Evolutionary conservation across 2,113 vertebrate species (phyloP).

Genomic region (Plectropomus leopardus): DNA sequence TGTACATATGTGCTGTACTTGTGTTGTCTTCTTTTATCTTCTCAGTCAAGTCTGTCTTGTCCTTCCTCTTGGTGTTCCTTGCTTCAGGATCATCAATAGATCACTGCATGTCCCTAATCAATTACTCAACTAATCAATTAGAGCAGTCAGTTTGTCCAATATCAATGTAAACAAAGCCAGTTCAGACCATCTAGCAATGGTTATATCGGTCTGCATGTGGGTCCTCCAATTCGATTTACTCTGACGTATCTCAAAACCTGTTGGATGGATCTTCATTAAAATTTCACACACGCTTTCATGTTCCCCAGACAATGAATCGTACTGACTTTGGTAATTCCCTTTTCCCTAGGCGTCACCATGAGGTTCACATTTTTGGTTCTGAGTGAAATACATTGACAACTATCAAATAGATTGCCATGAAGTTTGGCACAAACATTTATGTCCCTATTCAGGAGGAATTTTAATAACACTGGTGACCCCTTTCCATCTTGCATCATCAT

Average conservation of each 20-base stretch:
- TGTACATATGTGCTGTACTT: not conserved
- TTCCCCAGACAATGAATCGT: not conserved
- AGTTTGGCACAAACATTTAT: not conserved
- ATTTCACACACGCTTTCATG: not conserved
- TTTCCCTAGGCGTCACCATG: not conserved
- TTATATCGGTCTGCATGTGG: no score
- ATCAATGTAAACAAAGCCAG: constrained; percentile 1
- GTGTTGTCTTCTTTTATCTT: not conserved
- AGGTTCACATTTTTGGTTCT: not conserved
- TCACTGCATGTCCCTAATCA: constrained; percentile 3
- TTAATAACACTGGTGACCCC: not conserved
- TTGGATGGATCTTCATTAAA: no score
- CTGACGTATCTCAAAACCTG: no score
- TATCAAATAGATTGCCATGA: no score
- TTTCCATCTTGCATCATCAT: not conserved
- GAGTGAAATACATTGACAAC: not conserved
- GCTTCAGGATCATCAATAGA: constrained; percentile 14
- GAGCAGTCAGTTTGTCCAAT: not conserved
- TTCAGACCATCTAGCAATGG: not conserved
- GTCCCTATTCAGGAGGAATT: not conserved
- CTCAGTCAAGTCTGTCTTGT: not conserved
- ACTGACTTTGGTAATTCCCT: not conserved
- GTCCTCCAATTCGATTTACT: no score
- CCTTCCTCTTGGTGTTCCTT: not conserved
- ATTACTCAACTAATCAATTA: constrained; percentile 17